Conservation (phyloP, 2,888 invertebrate species). For the Acleris holmiana region DNA sequence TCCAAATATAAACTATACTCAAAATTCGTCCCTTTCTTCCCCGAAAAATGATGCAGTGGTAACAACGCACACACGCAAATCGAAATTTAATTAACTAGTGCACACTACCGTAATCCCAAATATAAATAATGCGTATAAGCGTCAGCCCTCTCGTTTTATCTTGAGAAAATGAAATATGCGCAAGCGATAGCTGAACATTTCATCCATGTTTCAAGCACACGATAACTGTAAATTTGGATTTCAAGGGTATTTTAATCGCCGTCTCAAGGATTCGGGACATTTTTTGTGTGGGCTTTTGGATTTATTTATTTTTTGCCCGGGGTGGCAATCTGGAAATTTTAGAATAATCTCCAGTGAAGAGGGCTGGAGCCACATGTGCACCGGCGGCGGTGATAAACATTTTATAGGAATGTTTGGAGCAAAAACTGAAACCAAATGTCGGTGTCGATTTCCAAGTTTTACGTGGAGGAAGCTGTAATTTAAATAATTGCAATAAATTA, state of each 20-base stretch:
- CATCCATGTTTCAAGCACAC: constrained; percentile 50
- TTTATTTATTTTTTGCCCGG: constrained; percentile 83
- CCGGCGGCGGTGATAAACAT: constrained; percentile 78
- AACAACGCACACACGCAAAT: constrained; percentile 32
- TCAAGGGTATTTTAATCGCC: constrained; percentile 76
- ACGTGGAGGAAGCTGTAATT: constrained; percentile 76
- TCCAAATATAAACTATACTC: constrained; percentile 31
- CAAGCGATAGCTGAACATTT: constrained; percentile 40
- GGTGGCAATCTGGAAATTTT: constrained; percentile 84
- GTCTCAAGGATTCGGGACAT: constrained; percentile 72
- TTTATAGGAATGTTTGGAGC: constrained; percentile 82
- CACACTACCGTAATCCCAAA: constrained; percentile 20
- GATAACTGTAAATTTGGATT: constrained; percentile 75
- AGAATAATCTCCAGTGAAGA: constrained; percentile 78
- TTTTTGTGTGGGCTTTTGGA: constrained; percentile 74
- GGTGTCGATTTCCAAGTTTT: constrained; percentile 69
- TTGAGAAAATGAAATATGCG: constrained; percentile 29
- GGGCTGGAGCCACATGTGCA: constrained; percentile 76
- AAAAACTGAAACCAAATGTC: constrained; percentile 81
- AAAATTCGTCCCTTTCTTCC: constrained; percentile 29
- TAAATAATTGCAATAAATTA: constrained; percentile 59
- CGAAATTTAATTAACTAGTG: constrained; percentile 27
- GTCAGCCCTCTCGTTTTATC: constrained; percentile 42
- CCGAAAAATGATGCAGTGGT: constrained; percentile 29
- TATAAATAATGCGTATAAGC: constrained; percentile 24